These are phyloP conservation scores for Acipenser oxyrinchus DNA, from an alignment of 2,797 vertebrate species.

Conservation along the genomic window DNA sequence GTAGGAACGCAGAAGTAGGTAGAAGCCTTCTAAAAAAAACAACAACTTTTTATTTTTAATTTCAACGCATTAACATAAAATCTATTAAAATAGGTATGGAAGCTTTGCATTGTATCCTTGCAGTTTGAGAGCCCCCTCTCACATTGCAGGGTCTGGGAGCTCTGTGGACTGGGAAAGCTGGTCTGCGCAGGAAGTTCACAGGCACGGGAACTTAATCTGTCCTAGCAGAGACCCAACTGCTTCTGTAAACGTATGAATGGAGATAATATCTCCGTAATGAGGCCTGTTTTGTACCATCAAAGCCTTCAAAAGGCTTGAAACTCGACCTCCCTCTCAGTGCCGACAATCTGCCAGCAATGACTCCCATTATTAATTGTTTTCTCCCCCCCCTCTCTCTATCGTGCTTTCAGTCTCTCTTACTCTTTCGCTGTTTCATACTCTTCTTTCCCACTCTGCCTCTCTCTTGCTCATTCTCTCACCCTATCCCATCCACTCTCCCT, in stretches of 20 bases:
- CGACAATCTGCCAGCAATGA: conserved; percentile 65
- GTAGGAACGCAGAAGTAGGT: no score
- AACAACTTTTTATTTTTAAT: conserved; percentile 36
- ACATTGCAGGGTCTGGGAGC: conserved; percentile 24
- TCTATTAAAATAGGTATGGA: no score
- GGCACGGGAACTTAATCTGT: conserved; percentile 71
- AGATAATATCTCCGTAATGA: conserved; percentile 83
- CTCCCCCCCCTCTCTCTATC: conserved; percentile 30
- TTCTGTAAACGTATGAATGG: conserved; percentile 75
- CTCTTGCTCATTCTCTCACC: conserved; percentile 18
- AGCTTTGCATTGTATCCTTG: not conserved
- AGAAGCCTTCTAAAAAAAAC: conserved; percentile 20
- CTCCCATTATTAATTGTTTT: conserved; percentile 76
- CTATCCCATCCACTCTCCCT: not conserved
- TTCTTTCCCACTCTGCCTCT: conserved; percentile 5
- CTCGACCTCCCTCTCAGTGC: conserved; percentile 59
- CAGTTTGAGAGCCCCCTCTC: not conserved
- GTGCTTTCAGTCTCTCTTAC: not conserved
- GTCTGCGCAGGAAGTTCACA: conserved; percentile 60
- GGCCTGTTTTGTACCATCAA: conserved; percentile 75
- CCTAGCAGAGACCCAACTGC: conserved; percentile 65
- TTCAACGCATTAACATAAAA: conserved; percentile 20
- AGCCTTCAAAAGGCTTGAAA: conserved; percentile 74
- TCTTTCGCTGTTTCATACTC: conserved; percentile 26
- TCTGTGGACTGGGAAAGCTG: conserved; percentile 48